A percentile compares a stretch with the other conserved stretches of the same genome.
These are phyloP conservation scores for Muntiacus reevesi DNA, from an alignment of 2,113 vertebrate genomes.

Conservation along the genomic window DNA sequence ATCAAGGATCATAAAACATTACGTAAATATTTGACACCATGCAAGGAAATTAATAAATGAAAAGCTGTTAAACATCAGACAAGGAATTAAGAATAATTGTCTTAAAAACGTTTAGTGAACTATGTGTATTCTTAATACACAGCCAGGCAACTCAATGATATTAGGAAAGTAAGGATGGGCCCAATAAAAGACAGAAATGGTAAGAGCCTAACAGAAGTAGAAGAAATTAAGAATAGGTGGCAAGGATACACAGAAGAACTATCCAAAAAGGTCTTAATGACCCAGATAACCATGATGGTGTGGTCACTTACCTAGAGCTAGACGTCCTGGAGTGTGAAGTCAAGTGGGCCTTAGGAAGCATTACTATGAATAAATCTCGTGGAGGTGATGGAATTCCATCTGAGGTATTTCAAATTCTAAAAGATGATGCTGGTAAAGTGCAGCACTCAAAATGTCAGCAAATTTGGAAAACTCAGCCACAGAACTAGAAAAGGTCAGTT, in stretches of 20 bases:
- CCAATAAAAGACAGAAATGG: background rate
- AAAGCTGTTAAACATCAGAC: background rate
- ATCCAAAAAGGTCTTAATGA: background rate
- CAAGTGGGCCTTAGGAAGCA: background rate
- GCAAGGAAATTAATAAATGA: background rate
- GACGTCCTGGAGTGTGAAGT: background rate
- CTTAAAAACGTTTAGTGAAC: background rate
- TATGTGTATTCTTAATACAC: background rate
- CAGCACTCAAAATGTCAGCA: background rate
- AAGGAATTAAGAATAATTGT: background rate
- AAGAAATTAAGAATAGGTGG: background rate
- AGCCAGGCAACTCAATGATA: background rate
- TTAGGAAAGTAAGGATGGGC: background rate
- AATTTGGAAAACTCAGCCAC: background rate
- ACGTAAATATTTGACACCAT: background rate
- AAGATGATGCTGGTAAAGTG: background rate
- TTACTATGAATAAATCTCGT: background rate
- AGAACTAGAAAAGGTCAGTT: background rate
- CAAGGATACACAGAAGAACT: background rate
- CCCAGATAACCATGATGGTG: background rate
- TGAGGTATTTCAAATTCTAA: background rate
- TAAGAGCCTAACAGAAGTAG: background rate
- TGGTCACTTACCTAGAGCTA: background rate
- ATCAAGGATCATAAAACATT: background rate
- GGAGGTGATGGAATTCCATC: background rate